Evolutionary conservation across 1,140 invertebrate genomes (phyloP), one percentile per base, ranked within the genome.

Genomic region (Spodoptera litura): DNA sequence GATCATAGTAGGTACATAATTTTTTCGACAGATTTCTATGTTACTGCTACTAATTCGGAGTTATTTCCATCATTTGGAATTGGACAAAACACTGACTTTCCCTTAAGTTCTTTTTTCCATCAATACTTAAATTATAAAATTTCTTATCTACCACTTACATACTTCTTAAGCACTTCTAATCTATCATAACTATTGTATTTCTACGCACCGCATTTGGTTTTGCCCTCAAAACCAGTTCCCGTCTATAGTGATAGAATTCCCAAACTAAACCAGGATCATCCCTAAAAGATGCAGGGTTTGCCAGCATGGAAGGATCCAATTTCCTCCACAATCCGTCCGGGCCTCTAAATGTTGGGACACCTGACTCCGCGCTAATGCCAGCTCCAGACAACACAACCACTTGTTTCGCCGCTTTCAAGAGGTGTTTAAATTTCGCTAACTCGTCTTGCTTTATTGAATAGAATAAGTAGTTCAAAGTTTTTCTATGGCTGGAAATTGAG

Each of bases 351-450:
- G 99, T 99, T 13, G 98, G 98, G 88, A 99, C 99, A 61, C 98
- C 98, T 93, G 98, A 99, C 55, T 98, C 99, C 0, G 99, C 98
- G 51, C 98, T 99, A 0, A 99, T 98, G 8, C 99, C 99, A 62
- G 99, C 99, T 27, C 99, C 99, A 38, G 99, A 99, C 4, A 99
- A 94, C 5, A 99, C 97, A 87, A 99, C 97, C 49, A 99, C 97
- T 83, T 97, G 98, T 88, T 97, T 97, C 52, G 97, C 91, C 0
- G 79, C 76, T 78, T 91, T 90, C 55, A 95, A 83, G 64, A 78
- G 78, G 78, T 90, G 85, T 79, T 86, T 91, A 70, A 95, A 94
- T 73, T 92, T 91, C 9, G 83, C 79, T 72, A 95, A 88, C 80
- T 95, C 93, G 85, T 44, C 38, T 91, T 95, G 3, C 89, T 25